Evolutionary conservation across 2,888 invertebrate genomes (phyloP), one percentile per base, ranked within the genome.

Genomic region (Amiota minor): DNA sequence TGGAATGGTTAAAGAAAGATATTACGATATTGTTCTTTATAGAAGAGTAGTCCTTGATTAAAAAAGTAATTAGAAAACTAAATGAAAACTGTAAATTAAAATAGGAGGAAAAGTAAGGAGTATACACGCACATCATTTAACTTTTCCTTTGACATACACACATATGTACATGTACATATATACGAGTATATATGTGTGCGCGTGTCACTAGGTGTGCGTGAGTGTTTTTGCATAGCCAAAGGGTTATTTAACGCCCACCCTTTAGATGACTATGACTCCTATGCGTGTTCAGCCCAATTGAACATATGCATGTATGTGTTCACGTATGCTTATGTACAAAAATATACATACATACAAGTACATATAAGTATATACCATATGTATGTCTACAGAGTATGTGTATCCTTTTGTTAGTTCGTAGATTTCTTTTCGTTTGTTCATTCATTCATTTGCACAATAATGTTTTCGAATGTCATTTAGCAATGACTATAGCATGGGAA

Each of bases 391-490:
- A 9, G 65, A 20, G 49, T 61, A 35, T 71, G 49, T 46, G 50
- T 71, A 49, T 62, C 3, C 59, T 59, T 18, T 47, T 20, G 10
- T 16, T 35, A 46, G 8, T 16, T 16, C 47, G 45, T 16, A 46
- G 10, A 10, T 64, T 64, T 49, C 9, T 0, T 35, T 35, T 47
- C 65, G n/a, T 47, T 65, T 16, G 12, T 16, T 47, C 65, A 47
- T 46, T 65, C 47, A 49, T 65, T 65, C 65, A 47, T 65, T 65
- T 49, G 79, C 79, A 84, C 83, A 83, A 83, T 83, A 83, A 83
- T 83, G 83, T 86, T 83, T 83, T 83, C 86, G 85, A 86, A 83
- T 83, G 83, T 86, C 86, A 83, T 83, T 83, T 83, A 84, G 83
- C 77, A 35, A 35, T 35, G 35, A 35, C 35, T 35, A 35, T 35